Evolutionary conservation across 2,888 invertebrate species (phyloP), one percentile per base, ranked within the genome.

Genomic region (Geophilus truncorum): DNA sequence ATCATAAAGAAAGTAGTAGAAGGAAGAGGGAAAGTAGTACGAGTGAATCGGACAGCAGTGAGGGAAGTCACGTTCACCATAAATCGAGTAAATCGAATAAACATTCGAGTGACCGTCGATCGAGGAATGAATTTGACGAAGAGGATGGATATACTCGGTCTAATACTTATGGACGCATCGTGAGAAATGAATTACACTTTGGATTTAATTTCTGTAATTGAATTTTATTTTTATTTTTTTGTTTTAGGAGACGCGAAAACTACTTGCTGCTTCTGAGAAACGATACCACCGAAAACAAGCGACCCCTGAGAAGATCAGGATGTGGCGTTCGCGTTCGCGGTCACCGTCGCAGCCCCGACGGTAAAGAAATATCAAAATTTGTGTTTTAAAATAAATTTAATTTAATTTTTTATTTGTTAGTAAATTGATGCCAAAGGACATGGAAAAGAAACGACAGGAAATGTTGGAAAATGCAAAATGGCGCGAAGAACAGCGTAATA

Each of bases 401-500:
- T 3, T 32, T 32, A 32, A 32, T 77, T 25, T 77, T 32, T 23
- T n/a, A 30, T 77, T 77, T 10, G 23, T 2, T 36, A 51, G 28
- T 7, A 81, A 82, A 40, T 30, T 84, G 25, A 84, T 82, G 15
- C 91, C 77, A 3, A 70, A 89, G 82, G 93, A 94, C 85, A 92
- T 91, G 84, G 93, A 95, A 85, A 89, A 89, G 81, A 90, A 91
- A 62, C 89, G 93, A 75, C 89, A 89, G 78, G 94, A 93, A 87
- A 97, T 97, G 97, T 92, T 92, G 90, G 89, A 90, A 10, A 94
- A 96, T 86, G 96, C 95, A 0, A 86, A 86, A 81, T 87, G 87
- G 87, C 84, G 89, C 40, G 88, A 89, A 34, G 85, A 87, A 57
- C 86, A 88, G 82, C 82, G 89, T 34, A 84, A 83, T 77, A 84